phyloP scores from a whole-genome alignment of 2,888 invertebrate species.

The Vannuccia rotundouncinata region DNA sequence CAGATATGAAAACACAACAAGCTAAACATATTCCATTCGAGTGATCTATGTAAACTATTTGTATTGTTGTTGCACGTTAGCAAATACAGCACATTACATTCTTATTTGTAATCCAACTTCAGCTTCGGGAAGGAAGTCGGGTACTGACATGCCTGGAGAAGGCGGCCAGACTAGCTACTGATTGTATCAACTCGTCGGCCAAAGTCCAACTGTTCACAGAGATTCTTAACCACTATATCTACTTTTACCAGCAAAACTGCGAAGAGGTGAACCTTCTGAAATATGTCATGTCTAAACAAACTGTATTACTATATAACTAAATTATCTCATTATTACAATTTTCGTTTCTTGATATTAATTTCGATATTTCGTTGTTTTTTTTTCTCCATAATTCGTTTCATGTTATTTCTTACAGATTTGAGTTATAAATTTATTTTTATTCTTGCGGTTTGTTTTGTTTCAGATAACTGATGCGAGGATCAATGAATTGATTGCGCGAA shows the following conservation, averaged over 20 bases:
- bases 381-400: no score
- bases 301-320: no score
- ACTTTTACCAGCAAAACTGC: conserved; percentile 83
- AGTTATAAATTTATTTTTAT: neutral
- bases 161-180: conserved; percentile 84
- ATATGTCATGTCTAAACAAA: no score
- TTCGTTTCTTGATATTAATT: no score
- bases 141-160: conserved; percentile 91
- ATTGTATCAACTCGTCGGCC: conserved; percentile 92
- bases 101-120: no score
- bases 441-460: conserved; percentile 40
- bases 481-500: conserved; percentile 76
- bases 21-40: no score
- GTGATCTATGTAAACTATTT: no score
- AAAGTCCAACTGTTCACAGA: conserved; percentile 93
- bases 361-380: no score
- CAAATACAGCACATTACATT: no score
- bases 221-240: conserved; percentile 82
- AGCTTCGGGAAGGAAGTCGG: conserved; percentile 80
- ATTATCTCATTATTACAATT: no score
- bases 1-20: no score
- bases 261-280: conserved; percentile 62
- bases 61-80: no score
- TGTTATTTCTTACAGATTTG: neutral
- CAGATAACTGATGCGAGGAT: conserved; percentile 66